These are phyloP conservation scores for Merops nubicus DNA, from an alignment of 2,113 vertebrate species.

Conservation along the genomic window DNA sequence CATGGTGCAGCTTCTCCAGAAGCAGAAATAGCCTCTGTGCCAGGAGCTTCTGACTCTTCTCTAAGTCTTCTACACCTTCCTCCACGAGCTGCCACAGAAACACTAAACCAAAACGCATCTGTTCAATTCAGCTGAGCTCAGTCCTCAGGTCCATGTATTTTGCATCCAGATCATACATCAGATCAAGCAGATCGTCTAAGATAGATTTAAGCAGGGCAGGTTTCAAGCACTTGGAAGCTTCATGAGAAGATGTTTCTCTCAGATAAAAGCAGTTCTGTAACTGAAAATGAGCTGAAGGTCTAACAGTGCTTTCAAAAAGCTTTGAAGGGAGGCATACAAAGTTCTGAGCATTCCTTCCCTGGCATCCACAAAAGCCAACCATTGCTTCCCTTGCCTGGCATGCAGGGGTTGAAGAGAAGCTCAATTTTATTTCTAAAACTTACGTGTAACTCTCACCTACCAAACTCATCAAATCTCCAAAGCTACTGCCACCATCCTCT, in stretches of 20 bases:
- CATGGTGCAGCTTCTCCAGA: background rate
- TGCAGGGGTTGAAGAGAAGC: background rate
- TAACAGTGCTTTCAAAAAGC: background rate
- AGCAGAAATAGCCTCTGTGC: background rate
- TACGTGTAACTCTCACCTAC: background rate
- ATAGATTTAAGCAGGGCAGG: background rate
- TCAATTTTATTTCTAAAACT: background rate
- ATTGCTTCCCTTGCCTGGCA: accelerated
- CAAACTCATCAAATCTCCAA: background rate
- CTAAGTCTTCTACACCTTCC: background rate
- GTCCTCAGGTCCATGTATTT: background rate
- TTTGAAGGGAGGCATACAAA: background rate
- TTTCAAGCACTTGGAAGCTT: background rate
- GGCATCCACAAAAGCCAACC: background rate
- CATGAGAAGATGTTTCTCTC: background rate
- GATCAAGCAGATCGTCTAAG: background rate
- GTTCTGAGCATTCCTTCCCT: background rate
- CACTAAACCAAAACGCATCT: background rate
- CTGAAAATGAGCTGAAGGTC: background rate
- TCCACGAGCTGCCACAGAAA: background rate
- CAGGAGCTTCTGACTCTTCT: background rate
- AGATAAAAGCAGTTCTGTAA: background rate
- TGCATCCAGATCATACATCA: background rate
- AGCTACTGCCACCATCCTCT: background rate
- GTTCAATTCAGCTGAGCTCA: background rate